Percentiles rank a stretch among this genome's conserved stretches.
Evolutionary conservation across 2,888 invertebrate species (phyloP).

Genomic region (Malacosoma neustria): DNA sequence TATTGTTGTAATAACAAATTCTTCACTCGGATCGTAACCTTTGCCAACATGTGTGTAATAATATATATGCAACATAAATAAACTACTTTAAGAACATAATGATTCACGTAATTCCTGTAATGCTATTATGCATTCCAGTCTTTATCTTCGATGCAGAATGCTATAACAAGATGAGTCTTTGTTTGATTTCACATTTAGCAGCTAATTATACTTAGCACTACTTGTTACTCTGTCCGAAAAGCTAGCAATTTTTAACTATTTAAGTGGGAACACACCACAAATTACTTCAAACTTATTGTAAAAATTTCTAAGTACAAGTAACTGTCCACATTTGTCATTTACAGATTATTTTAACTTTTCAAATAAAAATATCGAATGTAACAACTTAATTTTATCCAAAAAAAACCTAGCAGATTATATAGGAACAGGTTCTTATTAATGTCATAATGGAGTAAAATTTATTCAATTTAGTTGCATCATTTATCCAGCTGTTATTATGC

Average conservation of each 20-base stretch:
- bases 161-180: background rate
- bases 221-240: background rate
- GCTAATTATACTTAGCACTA: too few relatives aligned
- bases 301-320: too few relatives aligned
- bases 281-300: too few relatives aligned
- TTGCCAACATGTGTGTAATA: background rate
- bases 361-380: too few relatives aligned
- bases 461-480: too few relatives aligned
- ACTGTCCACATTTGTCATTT: too few relatives aligned
- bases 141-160: background rate
- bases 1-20: conserved; percentile 13
- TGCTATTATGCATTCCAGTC: background rate
- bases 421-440: too few relatives aligned
- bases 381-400: too few relatives aligned
- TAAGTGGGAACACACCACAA: background rate
- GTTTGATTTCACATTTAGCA: background rate
- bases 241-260: background rate
- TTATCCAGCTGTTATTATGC: too few relatives aligned
- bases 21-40: background rate
- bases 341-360: too few relatives aligned
- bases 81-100: background rate
- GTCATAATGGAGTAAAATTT: too few relatives aligned
- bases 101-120: background rate
- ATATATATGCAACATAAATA: background rate
- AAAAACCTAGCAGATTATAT: too few relatives aligned